Percentiles rank a stretch among this genome's conserved stretches.
phyloP scores from a whole-genome alignment of 2,888 invertebrate species.

The Helobdella robusta region DNA sequence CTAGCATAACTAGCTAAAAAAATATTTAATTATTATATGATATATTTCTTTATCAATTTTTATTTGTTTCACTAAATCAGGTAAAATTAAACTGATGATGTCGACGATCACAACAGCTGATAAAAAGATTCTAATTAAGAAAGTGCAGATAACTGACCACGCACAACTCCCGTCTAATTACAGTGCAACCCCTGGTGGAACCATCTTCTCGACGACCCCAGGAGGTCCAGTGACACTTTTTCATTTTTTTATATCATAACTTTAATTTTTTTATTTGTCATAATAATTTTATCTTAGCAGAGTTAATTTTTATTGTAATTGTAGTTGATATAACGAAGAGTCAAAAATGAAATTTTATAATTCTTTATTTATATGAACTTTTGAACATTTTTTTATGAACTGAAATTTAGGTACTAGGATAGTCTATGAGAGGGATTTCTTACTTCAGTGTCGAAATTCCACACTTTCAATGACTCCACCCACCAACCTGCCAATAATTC shows the following conservation, averaged over 20 bases:
- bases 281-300: background rate
- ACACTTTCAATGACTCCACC: conserved; percentile 87
- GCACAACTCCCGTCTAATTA: conserved; percentile 70
- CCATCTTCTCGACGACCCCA: conserved; percentile 84
- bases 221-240: no score
- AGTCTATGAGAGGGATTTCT: conserved; percentile 76
- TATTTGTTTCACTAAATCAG: no score
- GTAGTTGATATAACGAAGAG: no score
- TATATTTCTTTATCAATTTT: no score
- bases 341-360: no score
- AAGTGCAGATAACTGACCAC: conserved; percentile 3
- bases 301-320: no score
- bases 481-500: conserved; percentile 64
- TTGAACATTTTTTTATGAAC: background rate
- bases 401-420: conserved; percentile 69
- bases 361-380: background rate
- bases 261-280: background rate
- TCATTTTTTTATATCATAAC: no score
- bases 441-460: conserved; percentile 77
- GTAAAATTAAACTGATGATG: no score
- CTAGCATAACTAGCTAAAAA: no score
- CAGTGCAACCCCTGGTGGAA: conserved; percentile 86
- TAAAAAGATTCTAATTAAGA: conserved; percentile 10
- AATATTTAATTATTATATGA: no score
- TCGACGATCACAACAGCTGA: no score